These are phyloP conservation scores for Rhopalosiphum nymphaeae DNA, from an alignment of 2,888 invertebrate species.

Conservation along the genomic window DNA sequence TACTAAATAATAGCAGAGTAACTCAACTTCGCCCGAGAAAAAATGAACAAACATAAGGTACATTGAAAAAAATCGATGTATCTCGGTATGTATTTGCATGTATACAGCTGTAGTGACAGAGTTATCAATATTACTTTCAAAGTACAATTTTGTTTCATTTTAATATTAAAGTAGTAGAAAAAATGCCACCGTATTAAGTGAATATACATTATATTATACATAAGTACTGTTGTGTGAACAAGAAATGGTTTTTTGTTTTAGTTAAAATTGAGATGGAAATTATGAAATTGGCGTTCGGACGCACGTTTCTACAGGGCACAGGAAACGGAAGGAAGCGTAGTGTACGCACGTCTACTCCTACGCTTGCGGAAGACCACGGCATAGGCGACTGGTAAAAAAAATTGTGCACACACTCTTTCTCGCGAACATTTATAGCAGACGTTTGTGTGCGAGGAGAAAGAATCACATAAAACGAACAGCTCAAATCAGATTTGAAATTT, in stretches of 20 bases:
- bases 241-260: not conserved
- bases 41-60: no score
- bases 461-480: not conserved
- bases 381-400: not conserved
- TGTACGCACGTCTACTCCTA: not conserved
- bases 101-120: not conserved
- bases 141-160: not conserved
- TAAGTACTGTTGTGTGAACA: not conserved
- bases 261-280: not conserved
- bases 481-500: constrained; percentile 37
- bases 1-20: not conserved
- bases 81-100: not conserved
- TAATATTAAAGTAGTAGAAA: not conserved
- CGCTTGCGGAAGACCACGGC: not conserved
- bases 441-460: not conserved
- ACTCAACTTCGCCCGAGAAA: no score
- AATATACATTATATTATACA: not conserved
- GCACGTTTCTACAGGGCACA: not conserved
- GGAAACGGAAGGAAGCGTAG: not conserved
- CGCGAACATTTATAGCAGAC: not conserved
- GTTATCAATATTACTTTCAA: not conserved
- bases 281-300: not conserved
- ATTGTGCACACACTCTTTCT: constrained; percentile 7
- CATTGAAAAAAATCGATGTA: no score
- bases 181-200: not conserved